A percentile compares a stretch with the other conserved stretches of the same genome.
Evolutionary conservation across 2,888 invertebrate species (phyloP).

Genomic region (Cephalotes varians): DNA sequence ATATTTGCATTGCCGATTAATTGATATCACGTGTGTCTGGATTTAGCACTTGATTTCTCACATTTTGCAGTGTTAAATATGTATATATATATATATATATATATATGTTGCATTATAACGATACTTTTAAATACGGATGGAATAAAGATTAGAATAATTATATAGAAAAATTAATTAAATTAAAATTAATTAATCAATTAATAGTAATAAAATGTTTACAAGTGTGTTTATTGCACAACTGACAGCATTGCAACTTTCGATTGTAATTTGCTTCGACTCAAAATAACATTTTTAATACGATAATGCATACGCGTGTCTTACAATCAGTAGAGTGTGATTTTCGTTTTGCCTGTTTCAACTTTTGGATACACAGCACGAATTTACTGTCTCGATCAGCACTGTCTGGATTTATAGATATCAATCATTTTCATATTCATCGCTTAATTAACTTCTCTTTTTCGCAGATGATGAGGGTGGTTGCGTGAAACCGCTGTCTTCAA

Average conservation of each 20-base stretch:
- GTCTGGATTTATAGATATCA: constrained; percentile 8
- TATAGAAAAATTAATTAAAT: too few relatives aligned
- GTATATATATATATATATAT: too few relatives aligned
- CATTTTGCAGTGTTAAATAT: background rate
- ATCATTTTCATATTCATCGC: background rate
- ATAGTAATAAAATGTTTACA: background rate
- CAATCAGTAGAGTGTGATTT: constrained; percentile 13
- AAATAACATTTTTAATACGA: background rate
- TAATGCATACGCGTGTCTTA: background rate
- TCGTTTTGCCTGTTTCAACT: background rate
- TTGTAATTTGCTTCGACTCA: background rate
- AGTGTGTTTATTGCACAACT: background rate
- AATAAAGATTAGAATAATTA: too few relatives aligned
- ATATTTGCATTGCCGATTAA: background rate
- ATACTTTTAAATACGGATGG: background rate
- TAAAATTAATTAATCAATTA: too few relatives aligned
- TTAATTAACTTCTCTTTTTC: constrained; percentile 38
- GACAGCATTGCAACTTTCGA: background rate
- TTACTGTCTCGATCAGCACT: background rate
- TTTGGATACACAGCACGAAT: background rate
- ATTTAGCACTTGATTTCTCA: constrained; percentile 6
- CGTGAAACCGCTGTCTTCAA: constrained; percentile 87
- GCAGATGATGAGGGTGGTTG: constrained; percentile 91
- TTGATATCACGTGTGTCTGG: background rate
- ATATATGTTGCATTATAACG: background rate